Evolutionary conservation across 2,113 vertebrate species (phyloP).

Genomic region (Scatophagus argus): DNA sequence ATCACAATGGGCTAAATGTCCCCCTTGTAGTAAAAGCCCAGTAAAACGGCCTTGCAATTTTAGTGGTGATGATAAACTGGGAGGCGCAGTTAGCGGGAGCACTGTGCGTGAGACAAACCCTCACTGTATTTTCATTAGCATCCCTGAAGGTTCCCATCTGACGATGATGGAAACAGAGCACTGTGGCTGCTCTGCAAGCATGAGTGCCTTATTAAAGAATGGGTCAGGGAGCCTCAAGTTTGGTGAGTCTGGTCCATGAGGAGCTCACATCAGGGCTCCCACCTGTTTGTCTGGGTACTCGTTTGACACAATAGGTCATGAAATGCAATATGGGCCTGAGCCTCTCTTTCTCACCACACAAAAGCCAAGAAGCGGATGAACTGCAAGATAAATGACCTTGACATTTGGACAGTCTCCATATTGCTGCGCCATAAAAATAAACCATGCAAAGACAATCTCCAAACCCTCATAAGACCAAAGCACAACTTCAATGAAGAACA

Average conservation of each 20-base stretch:
- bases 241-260: conserved; percentile 77
- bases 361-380: conserved; percentile 79
- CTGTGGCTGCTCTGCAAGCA: conserved; percentile 84
- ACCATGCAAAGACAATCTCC: conserved; percentile 71
- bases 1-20: conserved; percentile 81
- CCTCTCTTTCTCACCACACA: conserved; percentile 74
- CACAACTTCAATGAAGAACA: conserved; percentile 65
- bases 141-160: conserved; percentile 73
- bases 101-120: conserved; percentile 73
- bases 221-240: conserved; percentile 83
- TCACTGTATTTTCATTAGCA: conserved; percentile 74
- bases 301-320: conserved; percentile 82
- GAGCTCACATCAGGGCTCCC: conserved; percentile 89
- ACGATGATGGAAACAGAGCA: conserved; percentile 77
- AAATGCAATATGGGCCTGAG: conserved; percentile 80
- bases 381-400: conserved; percentile 81
- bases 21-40: conserved; percentile 72
- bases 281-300: conserved; percentile 88
- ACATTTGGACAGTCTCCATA: conserved; percentile 77
- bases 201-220: conserved; percentile 85
- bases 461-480: conserved; percentile 66
- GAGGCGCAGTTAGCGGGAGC: conserved; percentile 73
- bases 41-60: conserved; percentile 80
- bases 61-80: conserved; percentile 78
- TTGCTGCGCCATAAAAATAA: conserved; percentile 78